Base-by-base conservation (phyloP, 2,888 invertebrate genomes). In the Electrophaes corylata region DNA sequence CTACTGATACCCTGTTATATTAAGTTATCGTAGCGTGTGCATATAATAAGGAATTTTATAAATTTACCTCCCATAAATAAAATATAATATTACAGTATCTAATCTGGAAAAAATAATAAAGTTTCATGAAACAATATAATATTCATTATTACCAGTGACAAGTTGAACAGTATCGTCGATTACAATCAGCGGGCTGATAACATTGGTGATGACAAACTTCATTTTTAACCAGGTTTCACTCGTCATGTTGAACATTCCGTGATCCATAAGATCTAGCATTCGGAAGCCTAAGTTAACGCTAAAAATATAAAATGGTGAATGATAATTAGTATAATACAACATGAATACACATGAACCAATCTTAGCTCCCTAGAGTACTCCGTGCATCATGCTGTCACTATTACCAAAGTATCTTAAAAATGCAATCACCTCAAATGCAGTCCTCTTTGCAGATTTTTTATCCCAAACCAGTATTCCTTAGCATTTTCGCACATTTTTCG, bases 201-300 rank as follows among this genome's bases (percentile, higher is more conserved):
- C 60, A 0, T 73, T 64, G 14, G 64, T 67, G 3, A 86, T 59
- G 3, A 75, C 67, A 31, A 79, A 69, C 58, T 90, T 91, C 3
- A 86, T 68, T 54, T 72, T 76, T 14, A 75, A 45, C 92, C 92
- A 92, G 3, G 60, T 61, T 0, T 79, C 78, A 12, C 62, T 70
- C 0, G 61, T 74, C 26, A 91, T 48, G 51, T 76, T 70, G 51
- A 92, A 91, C 10, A 87, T 69, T 0, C 76, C 81, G 8, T 78
- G 74, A 61, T 91, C 90, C 52, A 88, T 35, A 0, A 90, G 56
- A 50, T 92, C 90, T 55, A 92, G 62, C 0, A 85, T 51, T 3
- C 83, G 81, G 29, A 90, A 71, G 0, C 74, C 72, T 2, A 88
- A 58, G 51, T 90, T 89, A 0, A 88, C 58, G 23, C 91, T 91